Percentiles rank a stretch among this genome's conserved stretches.
Evolutionary conservation across 2,888 invertebrate species (phyloP).

Genomic region (Sympetrum striolatum): DNA sequence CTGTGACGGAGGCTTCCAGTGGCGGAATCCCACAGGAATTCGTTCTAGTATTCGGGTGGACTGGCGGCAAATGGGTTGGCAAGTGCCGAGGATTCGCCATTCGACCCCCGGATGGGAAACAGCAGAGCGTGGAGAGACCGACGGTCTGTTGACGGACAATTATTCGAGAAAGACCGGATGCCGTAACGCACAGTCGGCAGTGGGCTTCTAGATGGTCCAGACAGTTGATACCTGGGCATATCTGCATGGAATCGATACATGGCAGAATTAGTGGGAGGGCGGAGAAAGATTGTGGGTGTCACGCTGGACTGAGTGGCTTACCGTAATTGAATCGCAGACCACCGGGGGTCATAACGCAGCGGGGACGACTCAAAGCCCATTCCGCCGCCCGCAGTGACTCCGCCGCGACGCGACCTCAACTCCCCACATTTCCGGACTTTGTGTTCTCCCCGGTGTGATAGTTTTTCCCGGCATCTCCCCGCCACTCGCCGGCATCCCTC

Average conservation of each 20-base stretch:
- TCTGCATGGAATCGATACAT: not conserved
- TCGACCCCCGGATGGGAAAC: not conserved
- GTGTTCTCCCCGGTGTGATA: not conserved
- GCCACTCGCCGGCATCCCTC: not conserved
- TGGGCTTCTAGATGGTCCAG: not conserved
- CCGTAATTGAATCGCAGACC: not conserved
- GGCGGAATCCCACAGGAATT: no score
- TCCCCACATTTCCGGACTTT: not conserved
- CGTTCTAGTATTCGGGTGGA: no score
- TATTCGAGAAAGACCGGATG: not conserved
- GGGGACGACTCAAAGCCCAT: not conserved
- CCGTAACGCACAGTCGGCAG: not conserved
- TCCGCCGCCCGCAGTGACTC: not conserved
- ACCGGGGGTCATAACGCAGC: not conserved
- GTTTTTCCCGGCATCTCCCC: not conserved
- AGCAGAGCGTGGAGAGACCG: not conserved
- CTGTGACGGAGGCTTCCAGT: no score
- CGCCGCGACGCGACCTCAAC: not conserved
- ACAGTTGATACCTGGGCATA: not conserved
- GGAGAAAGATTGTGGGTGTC: not conserved
- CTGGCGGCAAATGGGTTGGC: not conserved
- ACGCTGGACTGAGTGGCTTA: not conserved
- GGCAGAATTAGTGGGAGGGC: no score
- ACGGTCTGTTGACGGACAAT: not conserved
- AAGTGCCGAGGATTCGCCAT: not conserved